These are phyloP conservation scores for Zele albiditarsus DNA, from an alignment of 2,888 invertebrate species.

Conservation along the genomic window DNA sequence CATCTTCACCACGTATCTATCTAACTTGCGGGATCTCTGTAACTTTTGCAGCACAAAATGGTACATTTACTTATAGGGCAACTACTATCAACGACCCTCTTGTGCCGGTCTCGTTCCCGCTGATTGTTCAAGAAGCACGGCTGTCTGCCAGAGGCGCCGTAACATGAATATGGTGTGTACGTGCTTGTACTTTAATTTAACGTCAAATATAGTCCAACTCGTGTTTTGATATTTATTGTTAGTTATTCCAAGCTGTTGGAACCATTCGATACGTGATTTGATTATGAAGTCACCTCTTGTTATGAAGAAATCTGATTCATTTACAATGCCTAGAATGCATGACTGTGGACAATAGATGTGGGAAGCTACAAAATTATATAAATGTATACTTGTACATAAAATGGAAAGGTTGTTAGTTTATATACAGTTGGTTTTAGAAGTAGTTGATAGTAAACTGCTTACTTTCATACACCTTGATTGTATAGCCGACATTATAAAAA, in stretches of 20 bases:
- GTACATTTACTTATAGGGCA: neutral
- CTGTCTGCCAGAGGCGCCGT: neutral
- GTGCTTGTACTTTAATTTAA: constrained; percentile 33
- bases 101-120: constrained; percentile 22
- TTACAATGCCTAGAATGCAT: neutral
- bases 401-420: too few relatives aligned
- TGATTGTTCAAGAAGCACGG: constrained; percentile 20
- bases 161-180: constrained; percentile 9
- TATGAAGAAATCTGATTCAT: neutral
- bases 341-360: neutral
- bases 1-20: constrained; percentile 14
- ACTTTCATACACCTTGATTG: too few relatives aligned
- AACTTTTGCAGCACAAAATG: neutral
- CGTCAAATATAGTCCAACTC: constrained; percentile 28
- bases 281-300: neutral
- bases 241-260: constrained; percentile 15
- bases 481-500: too few relatives aligned
- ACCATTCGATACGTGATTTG: neutral
- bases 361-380: neutral
- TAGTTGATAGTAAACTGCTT: too few relatives aligned
- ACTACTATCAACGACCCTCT: neutral
- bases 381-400: neutral
- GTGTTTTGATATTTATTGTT: constrained; percentile 48
- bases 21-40: constrained; percentile 19
- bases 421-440: too few relatives aligned